phyloP scores from a whole-genome alignment of 2,113 vertebrate genomes.

The Cyrtonyx montezumae region DNA sequence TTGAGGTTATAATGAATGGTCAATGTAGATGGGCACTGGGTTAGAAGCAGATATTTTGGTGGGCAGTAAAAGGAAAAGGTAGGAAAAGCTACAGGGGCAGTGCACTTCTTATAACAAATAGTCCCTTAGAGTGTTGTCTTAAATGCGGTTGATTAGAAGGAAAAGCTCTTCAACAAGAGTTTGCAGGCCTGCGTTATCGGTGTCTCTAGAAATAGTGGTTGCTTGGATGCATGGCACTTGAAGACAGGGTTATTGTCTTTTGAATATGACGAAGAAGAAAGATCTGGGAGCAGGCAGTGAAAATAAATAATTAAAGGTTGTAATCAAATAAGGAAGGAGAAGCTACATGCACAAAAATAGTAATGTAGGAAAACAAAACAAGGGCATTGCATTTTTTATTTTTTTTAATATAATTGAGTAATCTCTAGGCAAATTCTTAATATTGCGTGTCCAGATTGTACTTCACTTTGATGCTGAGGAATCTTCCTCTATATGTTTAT shows the following conservation, averaged over 20 bases:
- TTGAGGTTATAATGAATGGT: background rate
- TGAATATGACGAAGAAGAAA: background rate
- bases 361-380: background rate
- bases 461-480: background rate
- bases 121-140: background rate
- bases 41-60: background rate
- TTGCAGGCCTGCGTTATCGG: background rate
- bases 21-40: background rate
- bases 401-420: background rate
- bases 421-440: background rate
- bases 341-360: background rate
- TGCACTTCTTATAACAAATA: background rate
- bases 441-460: background rate
- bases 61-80: background rate
- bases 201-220: background rate
- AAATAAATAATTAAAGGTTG: background rate
- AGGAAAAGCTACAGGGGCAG: background rate
- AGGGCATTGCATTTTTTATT: background rate
- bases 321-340: background rate
- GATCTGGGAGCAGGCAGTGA: background rate
- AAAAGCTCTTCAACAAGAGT: background rate
- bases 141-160: background rate
- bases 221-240: background rate
- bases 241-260: background rate
- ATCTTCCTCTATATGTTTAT: fast-evolving